Evolutionary conservation across 2,113 vertebrate species (phyloP), one percentile per base, ranked within the genome.

Genomic region (Pipa parva): DNA sequence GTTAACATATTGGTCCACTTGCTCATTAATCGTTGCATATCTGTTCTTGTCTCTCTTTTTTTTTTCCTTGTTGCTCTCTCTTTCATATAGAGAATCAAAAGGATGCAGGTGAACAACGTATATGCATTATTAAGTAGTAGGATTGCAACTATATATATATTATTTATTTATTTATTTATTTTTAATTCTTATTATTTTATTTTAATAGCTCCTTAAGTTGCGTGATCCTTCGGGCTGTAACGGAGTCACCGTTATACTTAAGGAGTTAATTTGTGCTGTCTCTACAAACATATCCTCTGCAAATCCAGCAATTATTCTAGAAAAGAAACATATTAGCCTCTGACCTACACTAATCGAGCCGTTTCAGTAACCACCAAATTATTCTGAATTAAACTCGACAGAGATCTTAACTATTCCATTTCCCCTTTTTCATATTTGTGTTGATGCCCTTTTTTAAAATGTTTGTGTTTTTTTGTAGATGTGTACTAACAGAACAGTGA

Each of bases 31-130:
- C 75, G 83, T n/a, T 91, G 90, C 92, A 90, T 90, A 90, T 92
- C 86, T 94, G 88, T 92, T 94, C 85, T 95, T 92, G 80, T 85
- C 88, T 88, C 83, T 89, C 86, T 88, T 81, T 89, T 81, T 88
- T 90, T 81, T 94, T 89, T 94, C 86, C 83, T 81, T 81, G 75
- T 90, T 79, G 80, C 89, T 94, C 82, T 90, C 85, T 91, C 84
- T 95, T 91, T 92, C 89, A 97, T 90, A 92, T 89, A 90, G 91
- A 96, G 84, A 97, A 93, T 89, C 88, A 89, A 77, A 92, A 90
- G 91, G 92, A 95, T 13, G 84, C 91, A 95, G 92, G 91, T 95
- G 92, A 97, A 97, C 88, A 87, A 88, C 86, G 86, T 91, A 90
- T 95, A 93, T 93, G 89, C 91, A 88, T 93, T 92, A 87, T 92